A percentile compares a stretch with the other conserved stretches of the same genome.
phyloP scores from a whole-genome alignment of 2,113 vertebrate species.

The Camarhynchus parvulus region DNA sequence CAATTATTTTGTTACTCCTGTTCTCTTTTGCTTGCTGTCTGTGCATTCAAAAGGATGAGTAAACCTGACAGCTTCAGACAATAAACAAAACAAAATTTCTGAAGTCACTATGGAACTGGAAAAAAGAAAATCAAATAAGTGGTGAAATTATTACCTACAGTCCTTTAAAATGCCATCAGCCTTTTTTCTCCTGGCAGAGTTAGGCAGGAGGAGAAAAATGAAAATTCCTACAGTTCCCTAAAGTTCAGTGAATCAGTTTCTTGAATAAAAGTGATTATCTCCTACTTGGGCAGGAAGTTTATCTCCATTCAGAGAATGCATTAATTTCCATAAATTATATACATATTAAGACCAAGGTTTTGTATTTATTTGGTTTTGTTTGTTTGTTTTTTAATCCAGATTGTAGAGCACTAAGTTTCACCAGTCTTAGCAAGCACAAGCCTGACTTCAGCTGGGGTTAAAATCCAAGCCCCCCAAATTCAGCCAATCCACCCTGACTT shows the following conservation, averaged over 20 bases:
- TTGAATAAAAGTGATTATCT: background rate
- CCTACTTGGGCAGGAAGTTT: background rate
- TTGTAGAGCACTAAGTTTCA: background rate
- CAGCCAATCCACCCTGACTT: fast-evolving
- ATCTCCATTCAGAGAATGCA: background rate
- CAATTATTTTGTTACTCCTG: background rate
- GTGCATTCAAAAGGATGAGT: background rate
- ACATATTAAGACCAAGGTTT: background rate
- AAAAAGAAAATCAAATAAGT: background rate
- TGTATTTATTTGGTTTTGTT: background rate
- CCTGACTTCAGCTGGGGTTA: background rate
- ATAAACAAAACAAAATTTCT: background rate
- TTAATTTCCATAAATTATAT: background rate
- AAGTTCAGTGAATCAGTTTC: background rate
- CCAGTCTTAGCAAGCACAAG: background rate
- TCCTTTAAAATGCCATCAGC: background rate
- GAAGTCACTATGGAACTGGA: background rate
- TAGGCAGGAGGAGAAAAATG: background rate
- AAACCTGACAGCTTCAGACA: background rate
- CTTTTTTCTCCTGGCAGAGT: background rate
- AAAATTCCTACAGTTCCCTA: background rate
- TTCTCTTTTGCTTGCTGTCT: background rate
- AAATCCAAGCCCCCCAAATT: background rate
- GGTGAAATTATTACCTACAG: background rate
- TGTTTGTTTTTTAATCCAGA: background rate